Conservation (phyloP, 2,888 invertebrate species). For the Trichacis sp. region DNA sequence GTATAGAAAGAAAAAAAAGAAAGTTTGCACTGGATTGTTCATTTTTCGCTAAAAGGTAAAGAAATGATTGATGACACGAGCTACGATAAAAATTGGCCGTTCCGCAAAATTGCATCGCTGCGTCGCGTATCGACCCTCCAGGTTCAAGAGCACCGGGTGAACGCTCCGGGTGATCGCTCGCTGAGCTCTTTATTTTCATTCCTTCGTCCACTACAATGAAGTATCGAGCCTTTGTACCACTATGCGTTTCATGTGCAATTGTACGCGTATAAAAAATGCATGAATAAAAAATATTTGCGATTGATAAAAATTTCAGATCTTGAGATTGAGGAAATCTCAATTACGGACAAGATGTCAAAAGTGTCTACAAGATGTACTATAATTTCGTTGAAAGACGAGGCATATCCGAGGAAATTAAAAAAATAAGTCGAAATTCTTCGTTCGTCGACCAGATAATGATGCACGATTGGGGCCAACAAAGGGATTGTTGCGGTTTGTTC, state of each 20-base stretch:
- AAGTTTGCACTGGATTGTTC: too few species aligned
- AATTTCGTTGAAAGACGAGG: too few species aligned
- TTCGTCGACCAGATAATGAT: background rate
- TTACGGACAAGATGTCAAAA: too few species aligned
- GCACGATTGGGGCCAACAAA: background rate
- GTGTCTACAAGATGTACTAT: too few species aligned
- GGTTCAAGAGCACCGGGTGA: slow-evolving; percentile 31
- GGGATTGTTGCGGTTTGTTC: background rate
- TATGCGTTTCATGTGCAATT: background rate
- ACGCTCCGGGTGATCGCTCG: too few species aligned
- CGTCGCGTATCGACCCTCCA: slow-evolving; percentile 21
- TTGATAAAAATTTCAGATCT: background rate
- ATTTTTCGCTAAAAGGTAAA: background rate
- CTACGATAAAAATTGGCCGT: slow-evolving; percentile 8
- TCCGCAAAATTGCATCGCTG: slow-evolving; percentile 1
- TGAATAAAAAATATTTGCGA: background rate
- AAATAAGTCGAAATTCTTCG: background rate
- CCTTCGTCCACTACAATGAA: background rate
- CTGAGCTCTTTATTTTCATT: slow-evolving; percentile 6
- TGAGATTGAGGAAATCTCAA: background rate
- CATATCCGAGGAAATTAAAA: too few species aligned
- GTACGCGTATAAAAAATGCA: background rate
- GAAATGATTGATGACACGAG: background rate
- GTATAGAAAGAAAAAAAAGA: too few species aligned
- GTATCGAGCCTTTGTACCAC: too few species aligned